Conservation (phyloP, 2,888 invertebrate species). For the Amblyteles armatorius region DNA sequence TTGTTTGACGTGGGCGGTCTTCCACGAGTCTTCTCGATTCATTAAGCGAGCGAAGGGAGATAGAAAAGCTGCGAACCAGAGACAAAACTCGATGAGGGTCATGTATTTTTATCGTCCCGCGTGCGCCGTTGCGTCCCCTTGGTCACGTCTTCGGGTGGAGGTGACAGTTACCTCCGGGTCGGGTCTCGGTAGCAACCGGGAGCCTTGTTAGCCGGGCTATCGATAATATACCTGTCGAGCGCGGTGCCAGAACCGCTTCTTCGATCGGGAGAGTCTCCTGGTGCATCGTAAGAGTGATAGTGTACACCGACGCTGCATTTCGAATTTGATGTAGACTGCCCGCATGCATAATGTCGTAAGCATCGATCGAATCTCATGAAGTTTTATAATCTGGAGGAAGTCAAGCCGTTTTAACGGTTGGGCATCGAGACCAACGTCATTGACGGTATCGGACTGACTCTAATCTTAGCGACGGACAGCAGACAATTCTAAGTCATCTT, state of each 20-base stretch:
- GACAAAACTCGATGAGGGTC: constrained; percentile 72
- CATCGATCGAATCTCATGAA: constrained; percentile 42
- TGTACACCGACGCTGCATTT: constrained; percentile 39
- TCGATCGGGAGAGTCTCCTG: constrained; percentile 42
- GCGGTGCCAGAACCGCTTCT: constrained; percentile 50
- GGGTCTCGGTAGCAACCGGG: constrained; percentile 69
- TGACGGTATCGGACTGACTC: constrained; percentile 11
- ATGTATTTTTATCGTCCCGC: constrained; percentile 81
- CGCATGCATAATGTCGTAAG: neutral
- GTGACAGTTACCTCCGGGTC: constrained; percentile 77
- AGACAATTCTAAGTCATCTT: neutral
- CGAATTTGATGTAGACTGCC: constrained; percentile 22
- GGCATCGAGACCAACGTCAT: constrained; percentile 18
- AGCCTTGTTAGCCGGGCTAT: constrained; percentile 71
- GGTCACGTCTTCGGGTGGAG: constrained; percentile 61
- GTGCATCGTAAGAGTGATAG: constrained; percentile 58
- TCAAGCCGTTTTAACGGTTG: constrained; percentile 18
- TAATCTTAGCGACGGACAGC: constrained; percentile 11
- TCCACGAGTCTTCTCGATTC: constrained; percentile 74
- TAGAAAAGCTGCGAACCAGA: constrained; percentile 70
- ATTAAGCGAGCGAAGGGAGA: constrained; percentile 75
- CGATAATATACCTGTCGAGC: constrained; percentile 70
- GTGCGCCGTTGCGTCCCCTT: constrained; percentile 33
- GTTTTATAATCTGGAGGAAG: constrained; percentile 41
- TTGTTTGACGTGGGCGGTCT: constrained; percentile 78